Percentiles rank a stretch among this genome's conserved stretches.
Evolutionary conservation across 2,888 invertebrate species (phyloP).

Genomic region (Dicranocentrus wangi): DNA sequence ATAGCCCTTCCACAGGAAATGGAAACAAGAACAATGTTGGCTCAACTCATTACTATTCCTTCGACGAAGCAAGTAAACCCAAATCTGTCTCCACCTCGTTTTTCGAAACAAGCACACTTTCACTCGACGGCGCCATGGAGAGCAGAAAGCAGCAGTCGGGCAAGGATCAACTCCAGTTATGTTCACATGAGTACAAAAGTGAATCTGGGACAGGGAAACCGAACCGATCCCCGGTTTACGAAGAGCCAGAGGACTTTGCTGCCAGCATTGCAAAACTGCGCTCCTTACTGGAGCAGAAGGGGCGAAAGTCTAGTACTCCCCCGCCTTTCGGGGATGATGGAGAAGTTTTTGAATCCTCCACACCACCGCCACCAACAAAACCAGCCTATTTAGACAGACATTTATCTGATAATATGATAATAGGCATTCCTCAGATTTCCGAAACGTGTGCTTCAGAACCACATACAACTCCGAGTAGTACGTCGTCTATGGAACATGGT

Average conservation of each 20-base stretch:
- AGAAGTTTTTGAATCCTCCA: slow-evolving; percentile 48
- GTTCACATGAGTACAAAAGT: slow-evolving; percentile 58
- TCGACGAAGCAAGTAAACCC: slow-evolving; percentile 64
- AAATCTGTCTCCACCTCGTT: slow-evolving; percentile 51
- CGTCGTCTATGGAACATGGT: slow-evolving; percentile 59
- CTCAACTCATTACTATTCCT: slow-evolving; percentile 67
- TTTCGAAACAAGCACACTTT: slow-evolving; percentile 56
- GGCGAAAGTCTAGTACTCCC: slow-evolving; percentile 64
- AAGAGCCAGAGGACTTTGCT: slow-evolving; percentile 83
- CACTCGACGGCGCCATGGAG: slow-evolving; percentile 60
- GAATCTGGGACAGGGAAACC: slow-evolving; percentile 72
- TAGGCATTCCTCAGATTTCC: slow-evolving; percentile 47
- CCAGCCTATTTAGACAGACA: background rate
- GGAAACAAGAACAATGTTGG: background rate
- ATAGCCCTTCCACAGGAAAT: slow-evolving; percentile 35
- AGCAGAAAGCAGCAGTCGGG: slow-evolving; percentile 19
- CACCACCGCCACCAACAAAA: slow-evolving; percentile 23
- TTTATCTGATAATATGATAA: background rate
- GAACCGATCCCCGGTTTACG: slow-evolving; percentile 80
- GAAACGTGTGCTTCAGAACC: slow-evolving; percentile 52
- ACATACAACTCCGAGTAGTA: slow-evolving; percentile 50
- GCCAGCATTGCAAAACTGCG: slow-evolving; percentile 83
- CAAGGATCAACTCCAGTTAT: slow-evolving; percentile 46
- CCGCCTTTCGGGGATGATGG: slow-evolving; percentile 42
- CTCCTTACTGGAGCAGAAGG: slow-evolving; percentile 79